Conservation (phyloP, 2,888 invertebrate species). For the Ellobium chinense region DNA sequence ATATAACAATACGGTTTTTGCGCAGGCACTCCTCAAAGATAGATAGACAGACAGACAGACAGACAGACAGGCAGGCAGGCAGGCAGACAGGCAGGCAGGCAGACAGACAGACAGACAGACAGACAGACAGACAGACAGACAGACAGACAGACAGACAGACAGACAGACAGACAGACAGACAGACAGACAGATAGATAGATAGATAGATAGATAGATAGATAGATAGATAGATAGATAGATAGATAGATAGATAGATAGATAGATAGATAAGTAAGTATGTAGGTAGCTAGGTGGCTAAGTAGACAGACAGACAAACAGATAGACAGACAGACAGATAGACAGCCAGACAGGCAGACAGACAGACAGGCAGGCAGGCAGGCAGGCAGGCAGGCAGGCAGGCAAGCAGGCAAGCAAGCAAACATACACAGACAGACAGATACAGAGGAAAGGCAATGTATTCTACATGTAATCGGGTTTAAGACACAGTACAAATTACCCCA, state of each 20-base stretch:
- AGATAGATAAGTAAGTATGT: not conserved
- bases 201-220: not conserved
- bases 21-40: no score
- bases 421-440: not conserved
- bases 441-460: no score
- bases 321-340: not conserved
- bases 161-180: slow-evolving; percentile 5
- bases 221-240: not conserved
- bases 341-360: not conserved
- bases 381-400: not conserved
- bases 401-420: not conserved
- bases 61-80: not conserved
- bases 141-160: not conserved
- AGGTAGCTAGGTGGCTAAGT: not conserved
- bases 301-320: not conserved
- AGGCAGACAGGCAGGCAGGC: not conserved
- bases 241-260: not conserved
- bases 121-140: not conserved
- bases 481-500: no score
- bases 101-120: not conserved
- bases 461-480: no score
- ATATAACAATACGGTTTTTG: no score
- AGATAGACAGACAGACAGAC: not conserved
- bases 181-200: not conserved
- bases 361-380: not conserved